Base-by-base conservation (phyloP, 2,797 vertebrate genomes). In the Naso thynnoides region DNA sequence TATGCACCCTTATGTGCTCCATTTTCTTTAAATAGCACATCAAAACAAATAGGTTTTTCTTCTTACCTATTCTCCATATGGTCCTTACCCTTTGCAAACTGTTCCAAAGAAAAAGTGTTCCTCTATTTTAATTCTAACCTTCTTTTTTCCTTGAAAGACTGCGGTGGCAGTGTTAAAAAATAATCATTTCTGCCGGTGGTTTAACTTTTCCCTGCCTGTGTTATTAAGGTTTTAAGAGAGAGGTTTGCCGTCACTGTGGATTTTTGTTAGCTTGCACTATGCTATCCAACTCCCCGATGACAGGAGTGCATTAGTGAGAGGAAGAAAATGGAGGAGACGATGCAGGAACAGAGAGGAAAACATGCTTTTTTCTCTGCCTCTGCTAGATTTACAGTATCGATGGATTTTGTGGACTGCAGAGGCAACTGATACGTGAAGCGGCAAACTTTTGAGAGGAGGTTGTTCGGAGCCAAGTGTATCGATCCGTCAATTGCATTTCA, bases 251-350 rank as follows among this genome's bases (percentile, higher is more conserved):
- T 90, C 89, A 83, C 76, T 72, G 71, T 90, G 80, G 77, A 86
- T 93, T 91, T 85, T 48, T 79, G 70, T 89, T 82, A 85, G 86
- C 87, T 88, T 79, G 85, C 85, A 82, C 82, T 78, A 61, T 75
- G 79, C 76, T 60, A 33, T 85, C 78, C 78, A 88, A 89, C 76
- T 92, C 89, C 90, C 89, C 54, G 79, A 88, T 89, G 92, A 82
- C 89, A 79, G 62, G 55, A 81, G 78, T 89, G 79, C 91, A 92
- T 93, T 91, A 91, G 92, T 33, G 82, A 83, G 84, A 62, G 83
- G 77, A 71, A 56, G 80, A 82, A 84, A 81, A 88, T 84, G 84
- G 82, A 88, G 78, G 85, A 86, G 81, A 82, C 38, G 81, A 60
- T 68, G 81, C 58, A 78, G 84, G 71, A 88, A 73, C 70, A 58